These are phyloP conservation scores for Hafferia zeledoni DNA, from an alignment of 2,797 vertebrate genomes.

Conservation along the genomic window DNA sequence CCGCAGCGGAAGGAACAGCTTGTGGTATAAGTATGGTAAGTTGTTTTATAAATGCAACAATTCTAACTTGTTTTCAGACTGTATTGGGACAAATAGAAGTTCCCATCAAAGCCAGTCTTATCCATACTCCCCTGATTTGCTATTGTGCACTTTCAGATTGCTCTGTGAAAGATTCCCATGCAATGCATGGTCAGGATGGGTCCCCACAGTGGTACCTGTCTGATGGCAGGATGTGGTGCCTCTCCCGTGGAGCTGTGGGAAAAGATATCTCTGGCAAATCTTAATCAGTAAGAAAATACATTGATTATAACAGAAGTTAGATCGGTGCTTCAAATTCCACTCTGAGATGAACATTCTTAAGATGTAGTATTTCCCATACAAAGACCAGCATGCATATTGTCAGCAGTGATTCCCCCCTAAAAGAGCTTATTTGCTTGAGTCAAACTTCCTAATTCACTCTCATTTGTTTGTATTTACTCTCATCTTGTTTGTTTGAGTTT, in stretches of 20 bases:
- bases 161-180: not conserved
- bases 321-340: not conserved
- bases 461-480: not conserved
- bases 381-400: not conserved
- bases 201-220: not conserved
- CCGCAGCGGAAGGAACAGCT: conserved; percentile 93
- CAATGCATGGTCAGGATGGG: not conserved
- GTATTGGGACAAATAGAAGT: not conserved
- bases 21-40: conserved; percentile 96
- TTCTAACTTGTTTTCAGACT: not conserved
- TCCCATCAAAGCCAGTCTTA: not conserved
- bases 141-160: not conserved
- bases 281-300: not conserved
- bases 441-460: not conserved
- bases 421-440: not conserved
- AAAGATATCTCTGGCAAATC: not conserved
- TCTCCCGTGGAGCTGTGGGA: rapidly evolving
- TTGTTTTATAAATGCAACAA: not conserved
- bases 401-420: not conserved
- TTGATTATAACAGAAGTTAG: not conserved
- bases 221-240: not conserved
- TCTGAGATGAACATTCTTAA: not conserved
- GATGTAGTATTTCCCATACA: not conserved
- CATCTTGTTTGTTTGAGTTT: not conserved
- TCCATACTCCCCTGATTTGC: not conserved